Evolutionary conservation across 2,888 invertebrate species (phyloP), one percentile per base, ranked within the genome.

Genomic region (Agrilus cyanescens): DNA sequence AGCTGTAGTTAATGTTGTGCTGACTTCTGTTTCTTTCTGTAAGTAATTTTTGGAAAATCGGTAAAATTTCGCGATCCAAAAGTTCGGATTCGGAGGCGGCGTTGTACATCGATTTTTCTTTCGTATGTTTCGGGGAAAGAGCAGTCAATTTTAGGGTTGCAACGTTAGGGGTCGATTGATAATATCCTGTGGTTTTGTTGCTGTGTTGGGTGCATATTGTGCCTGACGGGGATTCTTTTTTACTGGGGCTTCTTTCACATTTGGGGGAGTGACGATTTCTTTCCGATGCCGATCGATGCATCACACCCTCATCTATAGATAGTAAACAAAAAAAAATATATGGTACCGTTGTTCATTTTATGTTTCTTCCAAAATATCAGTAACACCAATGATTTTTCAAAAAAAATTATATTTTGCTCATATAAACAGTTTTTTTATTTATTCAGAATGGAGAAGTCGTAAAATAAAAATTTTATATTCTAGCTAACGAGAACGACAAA

Each of bases 31-130:
- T 86, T 49, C 88, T 73, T 60, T 89, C 88, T 3, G 85, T 87
- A 38, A 89, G 73, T n/a, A 89, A 73, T 66, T 90, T 90, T 58
- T 90, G 87, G 70, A 91, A 91, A 62, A 91, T 91, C 12, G 91
- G 91, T 56, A 90, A 68, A 53, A 91, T 89, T 48, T 88, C 86
- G 39, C 72, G 66, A 62, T 89, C 89, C 50, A 89, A 75, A 10
- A 88, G 69, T 61, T 89, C 88, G 0, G 86, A 85, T 60, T 86
- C 88, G 1, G 86, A 86, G 50, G 85, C 83, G 20, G 85, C 86
- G 38, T 82, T 82, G 65, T 80, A 85, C 57, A 65, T 63, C 4
- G 61, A 59, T 46, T 63, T 62, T 45, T 65, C 63, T 39, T 58
- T 50, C 50, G 60, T 60, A 5, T 59, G 56, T 6, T 56, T 38